A percentile compares a stretch with the other conserved stretches of the same genome.
These are phyloP conservation scores for Nothocercus nigrocapillus DNA, from an alignment of 2,113 vertebrate genomes.

Conservation along the genomic window DNA sequence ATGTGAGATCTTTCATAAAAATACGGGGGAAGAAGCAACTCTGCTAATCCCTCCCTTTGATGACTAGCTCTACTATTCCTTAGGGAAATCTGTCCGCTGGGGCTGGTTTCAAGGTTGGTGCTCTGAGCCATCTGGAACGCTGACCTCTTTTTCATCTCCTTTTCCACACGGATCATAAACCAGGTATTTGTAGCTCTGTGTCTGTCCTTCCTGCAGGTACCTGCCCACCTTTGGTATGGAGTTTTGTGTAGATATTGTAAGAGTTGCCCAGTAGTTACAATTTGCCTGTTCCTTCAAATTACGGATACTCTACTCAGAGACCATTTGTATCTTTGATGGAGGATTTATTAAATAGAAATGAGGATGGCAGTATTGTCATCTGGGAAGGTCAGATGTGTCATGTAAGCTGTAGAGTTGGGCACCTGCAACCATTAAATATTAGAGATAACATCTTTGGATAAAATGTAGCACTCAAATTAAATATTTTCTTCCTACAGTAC, in stretches of 20 bases:
- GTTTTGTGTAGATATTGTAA: neutral
- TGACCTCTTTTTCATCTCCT: neutral
- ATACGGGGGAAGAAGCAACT: neutral
- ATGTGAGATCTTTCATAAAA: neutral
- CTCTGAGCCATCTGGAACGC: neutral
- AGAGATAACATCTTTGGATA: slow-evolving; percentile 29
- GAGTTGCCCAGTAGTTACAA: neutral
- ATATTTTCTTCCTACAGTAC: neutral
- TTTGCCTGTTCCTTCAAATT: neutral
- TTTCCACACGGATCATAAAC: neutral
- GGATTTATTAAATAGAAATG: slow-evolving; percentile 33
- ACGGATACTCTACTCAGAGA: neutral
- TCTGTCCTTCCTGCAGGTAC: neutral
- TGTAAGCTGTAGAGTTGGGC: neutral
- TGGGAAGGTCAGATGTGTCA: slow-evolving; percentile 3
- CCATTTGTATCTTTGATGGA: neutral
- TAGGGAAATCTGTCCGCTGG: neutral
- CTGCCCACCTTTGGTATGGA: neutral
- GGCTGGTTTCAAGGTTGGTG: neutral
- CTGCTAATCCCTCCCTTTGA: neutral
- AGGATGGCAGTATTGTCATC: neutral
- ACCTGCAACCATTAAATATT: slow-evolving; percentile 48
- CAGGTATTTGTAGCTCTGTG: neutral
- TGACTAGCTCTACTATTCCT: neutral
- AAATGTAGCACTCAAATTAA: slow-evolving; percentile 39